These are phyloP conservation scores for Pseudococcus jackbeardsleyi DNA, from an alignment of 2,888 invertebrate genomes.

Conservation along the genomic window DNA sequence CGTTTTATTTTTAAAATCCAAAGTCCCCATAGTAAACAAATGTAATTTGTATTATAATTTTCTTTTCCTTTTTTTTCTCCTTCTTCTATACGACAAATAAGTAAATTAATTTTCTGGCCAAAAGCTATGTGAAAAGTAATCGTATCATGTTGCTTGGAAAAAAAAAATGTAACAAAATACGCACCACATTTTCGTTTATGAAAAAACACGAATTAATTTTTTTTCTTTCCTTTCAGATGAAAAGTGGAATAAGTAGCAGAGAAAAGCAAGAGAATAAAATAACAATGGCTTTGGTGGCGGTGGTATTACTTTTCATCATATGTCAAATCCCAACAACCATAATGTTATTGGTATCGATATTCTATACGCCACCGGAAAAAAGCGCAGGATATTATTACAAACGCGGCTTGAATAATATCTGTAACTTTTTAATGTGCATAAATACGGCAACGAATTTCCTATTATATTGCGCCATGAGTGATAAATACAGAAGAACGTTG, in stretches of 20 bases:
- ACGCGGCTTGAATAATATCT: conserved; percentile 78
- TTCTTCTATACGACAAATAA: neutral
- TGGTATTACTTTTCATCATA: conserved; percentile 81
- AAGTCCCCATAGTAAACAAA: conserved; percentile 41
- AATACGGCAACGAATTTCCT: conserved; percentile 85
- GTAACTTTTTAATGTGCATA: conserved; percentile 79
- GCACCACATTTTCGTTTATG: neutral
- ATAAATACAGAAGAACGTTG: conserved; percentile 78
- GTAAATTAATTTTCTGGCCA: neutral
- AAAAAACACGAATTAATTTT: neutral
- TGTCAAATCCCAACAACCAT: conserved; percentile 81
- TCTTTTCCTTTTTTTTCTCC: neutral
- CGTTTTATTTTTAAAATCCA: conserved; percentile 59
- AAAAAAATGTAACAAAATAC: neutral
- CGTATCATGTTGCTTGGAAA: neutral
- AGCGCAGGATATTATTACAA: conserved; percentile 70
- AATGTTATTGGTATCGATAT: conserved; percentile 71
- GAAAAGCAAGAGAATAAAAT: conserved; percentile 79
- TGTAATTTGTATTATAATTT: neutral
- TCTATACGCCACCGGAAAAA: conserved; percentile 67
- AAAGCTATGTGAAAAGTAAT: neutral
- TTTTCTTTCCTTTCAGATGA: conserved; percentile 69
- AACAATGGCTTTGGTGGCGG: conserved; percentile 82
- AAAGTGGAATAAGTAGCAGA: conserved; percentile 68
- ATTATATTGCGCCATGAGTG: conserved; percentile 82